Evolutionary conservation across 2,888 invertebrate genomes (phyloP), one percentile per base, ranked within the genome.

Genomic region (Eupithecia abbreviata): DNA sequence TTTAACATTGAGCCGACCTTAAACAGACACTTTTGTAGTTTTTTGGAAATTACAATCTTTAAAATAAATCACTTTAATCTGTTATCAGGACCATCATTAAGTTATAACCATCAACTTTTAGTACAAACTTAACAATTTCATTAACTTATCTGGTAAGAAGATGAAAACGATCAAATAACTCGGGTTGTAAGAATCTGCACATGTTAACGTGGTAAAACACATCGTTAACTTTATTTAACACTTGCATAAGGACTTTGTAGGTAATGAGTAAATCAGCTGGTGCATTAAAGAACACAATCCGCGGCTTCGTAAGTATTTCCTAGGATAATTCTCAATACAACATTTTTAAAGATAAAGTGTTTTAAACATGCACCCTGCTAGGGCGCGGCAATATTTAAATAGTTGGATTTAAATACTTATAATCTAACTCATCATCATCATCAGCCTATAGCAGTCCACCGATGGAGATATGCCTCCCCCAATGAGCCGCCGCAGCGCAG

Each of bases 191-290:
- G 70, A 65, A 73, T 43, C 71, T n/a, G 58, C 66, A 70, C 71
- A 68, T 66, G 73, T 73, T 79, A 76, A 73, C 51, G 58, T 76
- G 71, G 79, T 77, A 70, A 77, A 80, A 82, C 82, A 81, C 77
- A 42, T 81, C 81, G 81, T 79, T 74, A 79, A 71, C 71, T 76
- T 79, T 72, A 79, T 76, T 81, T 78, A 80, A 79, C 66, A 74
- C 73, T 43, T 75, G 74, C 62, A 41, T 70, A 77, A 77, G 71
- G 67, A 73, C 49, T 70, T 71, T 9, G 30, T 66, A 73, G 75
- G 49, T 13, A 41, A 62, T 15, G 0, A 15, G 5, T 18, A 41
- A 3, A 58, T n/a, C 71, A 73, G 75, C 45, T 68, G 12, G 62
- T 62, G n/a, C 62, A 62, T 12, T n/a, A n/a, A n/a, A n/a, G n/a